These are phyloP conservation scores for Acanthis flammea DNA, from an alignment of 2,797 vertebrate genomes.

Conservation along the genomic window DNA sequence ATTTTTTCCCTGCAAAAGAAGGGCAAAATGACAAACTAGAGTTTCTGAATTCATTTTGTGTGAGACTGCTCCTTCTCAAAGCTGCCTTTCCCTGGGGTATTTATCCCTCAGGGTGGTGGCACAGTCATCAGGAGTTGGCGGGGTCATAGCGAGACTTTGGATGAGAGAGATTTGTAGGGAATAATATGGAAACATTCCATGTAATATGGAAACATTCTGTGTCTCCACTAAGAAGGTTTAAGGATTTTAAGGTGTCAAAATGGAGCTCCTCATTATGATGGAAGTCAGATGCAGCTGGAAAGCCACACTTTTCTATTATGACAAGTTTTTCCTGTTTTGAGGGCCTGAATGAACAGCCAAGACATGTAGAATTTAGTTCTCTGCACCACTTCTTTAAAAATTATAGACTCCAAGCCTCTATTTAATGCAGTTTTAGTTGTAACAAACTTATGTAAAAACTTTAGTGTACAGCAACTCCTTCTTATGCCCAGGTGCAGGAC, in stretches of 20 bases:
- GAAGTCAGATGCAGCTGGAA: slow-evolving; percentile 1
- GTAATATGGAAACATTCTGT: slow-evolving; percentile 20
- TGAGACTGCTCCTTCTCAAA: slow-evolving; percentile 63
- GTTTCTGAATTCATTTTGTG: slow-evolving; percentile 71
- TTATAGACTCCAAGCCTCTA: background rate
- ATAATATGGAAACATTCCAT: slow-evolving; percentile 23
- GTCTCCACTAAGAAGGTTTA: slow-evolving; percentile 27
- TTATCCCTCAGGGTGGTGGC: slow-evolving; percentile 54
- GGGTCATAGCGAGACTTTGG: slow-evolving; percentile 25
- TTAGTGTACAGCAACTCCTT: background rate
- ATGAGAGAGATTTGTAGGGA: slow-evolving; percentile 23
- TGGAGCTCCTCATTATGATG: background rate
- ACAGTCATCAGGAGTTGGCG: background rate
- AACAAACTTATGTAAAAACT: background rate
- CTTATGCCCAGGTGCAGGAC: background rate
- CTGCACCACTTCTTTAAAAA: background rate
- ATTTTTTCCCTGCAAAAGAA: slow-evolving; percentile 70
- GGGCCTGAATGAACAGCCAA: background rate
- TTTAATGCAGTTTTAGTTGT: background rate
- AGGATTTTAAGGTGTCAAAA: slow-evolving; percentile 54
- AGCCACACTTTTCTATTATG: background rate
- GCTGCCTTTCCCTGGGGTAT: slow-evolving; percentile 46
- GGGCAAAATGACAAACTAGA: slow-evolving; percentile 79
- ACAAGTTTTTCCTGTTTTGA: background rate
- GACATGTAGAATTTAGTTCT: background rate